Conservation (phyloP, 1,140 invertebrate genomes). For the Cotesia chilonis region DNA sequence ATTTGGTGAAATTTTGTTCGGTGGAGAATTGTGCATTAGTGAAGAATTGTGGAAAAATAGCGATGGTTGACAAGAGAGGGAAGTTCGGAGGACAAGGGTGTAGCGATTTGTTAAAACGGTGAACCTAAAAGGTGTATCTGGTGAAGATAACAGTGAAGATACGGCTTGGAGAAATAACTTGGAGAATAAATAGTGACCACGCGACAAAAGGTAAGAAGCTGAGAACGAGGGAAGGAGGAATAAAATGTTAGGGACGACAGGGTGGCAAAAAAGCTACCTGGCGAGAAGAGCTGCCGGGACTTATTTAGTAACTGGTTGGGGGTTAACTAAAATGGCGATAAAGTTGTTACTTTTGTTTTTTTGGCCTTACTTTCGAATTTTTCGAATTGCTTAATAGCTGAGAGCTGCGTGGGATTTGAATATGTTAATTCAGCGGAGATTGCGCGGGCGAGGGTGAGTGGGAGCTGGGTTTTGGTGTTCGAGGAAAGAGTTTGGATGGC, state of each 20-base stretch:
- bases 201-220: constrained; percentile 34
- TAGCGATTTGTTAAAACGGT: constrained; percentile 7
- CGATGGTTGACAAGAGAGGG: constrained; percentile 17
- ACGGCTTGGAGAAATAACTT: neutral
- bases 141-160: constrained; percentile 19
- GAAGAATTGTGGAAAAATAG: constrained; percentile 10
- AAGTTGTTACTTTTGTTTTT: constrained; percentile 20
- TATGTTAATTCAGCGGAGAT: constrained; percentile 49
- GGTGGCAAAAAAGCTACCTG: constrained; percentile 31
- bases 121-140: constrained; percentile 7
- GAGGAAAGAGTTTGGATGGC: constrained; percentile 63
- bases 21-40: no score
- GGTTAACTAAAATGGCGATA: constrained; percentile 14
- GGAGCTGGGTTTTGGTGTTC: no score
- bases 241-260: constrained; percentile 3
- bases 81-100: constrained; percentile 36
- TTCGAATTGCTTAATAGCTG: constrained; percentile 34
- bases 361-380: constrained; percentile 46
- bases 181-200: constrained; percentile 29
- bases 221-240: constrained; percentile 1
- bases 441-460: constrained; percentile 38
- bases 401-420: constrained; percentile 27
- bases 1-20: constrained; percentile 1
- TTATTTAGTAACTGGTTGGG: constrained; percentile 34
- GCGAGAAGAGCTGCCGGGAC: constrained; percentile 9